Percentiles rank a stretch among this genome's conserved stretches.
phyloP scores from a whole-genome alignment of 2,888 invertebrate species.

The Allygus modestus region DNA sequence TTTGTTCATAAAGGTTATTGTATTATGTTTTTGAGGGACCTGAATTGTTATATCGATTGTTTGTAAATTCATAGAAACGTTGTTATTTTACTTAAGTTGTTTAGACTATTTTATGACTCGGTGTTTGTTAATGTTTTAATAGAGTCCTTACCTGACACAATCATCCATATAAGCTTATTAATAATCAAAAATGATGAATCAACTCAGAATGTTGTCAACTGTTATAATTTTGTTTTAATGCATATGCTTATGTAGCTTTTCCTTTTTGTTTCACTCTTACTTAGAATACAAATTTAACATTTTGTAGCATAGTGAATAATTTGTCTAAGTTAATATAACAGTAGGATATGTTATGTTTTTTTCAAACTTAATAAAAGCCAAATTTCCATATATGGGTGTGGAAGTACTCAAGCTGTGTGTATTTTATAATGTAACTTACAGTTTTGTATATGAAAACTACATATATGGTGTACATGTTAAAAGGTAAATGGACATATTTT shows the following conservation, averaged over 20 bases:
- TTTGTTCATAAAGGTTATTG: not conserved
- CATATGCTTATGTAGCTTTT: constrained; percentile 1
- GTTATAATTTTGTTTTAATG: not conserved
- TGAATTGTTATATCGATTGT: constrained; percentile 7
- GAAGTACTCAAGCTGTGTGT: constrained; percentile 17
- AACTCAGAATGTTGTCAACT: not conserved
- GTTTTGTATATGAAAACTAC: not conserved
- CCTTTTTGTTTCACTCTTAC: not conserved
- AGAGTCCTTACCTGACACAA: not conserved
- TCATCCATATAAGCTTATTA: not conserved
- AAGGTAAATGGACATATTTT: constrained; percentile 26
- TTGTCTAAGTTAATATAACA: not conserved
- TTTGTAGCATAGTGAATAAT: not conserved
- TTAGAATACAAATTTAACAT: not conserved
- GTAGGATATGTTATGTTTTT: not conserved
- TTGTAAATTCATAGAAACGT: not conserved
- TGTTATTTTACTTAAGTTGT: not conserved
- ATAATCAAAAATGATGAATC: not conserved
- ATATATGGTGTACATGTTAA: constrained; percentile 7
- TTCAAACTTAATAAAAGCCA: not conserved
- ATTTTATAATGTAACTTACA: constrained; percentile 19
- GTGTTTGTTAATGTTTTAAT: not conserved
- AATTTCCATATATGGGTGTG: constrained; percentile 14
- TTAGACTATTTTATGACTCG: not conserved
- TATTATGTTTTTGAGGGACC: constrained; percentile 13